phyloP scores from a whole-genome alignment of 2,113 vertebrate species.

The Cnemophilus loriae region DNA sequence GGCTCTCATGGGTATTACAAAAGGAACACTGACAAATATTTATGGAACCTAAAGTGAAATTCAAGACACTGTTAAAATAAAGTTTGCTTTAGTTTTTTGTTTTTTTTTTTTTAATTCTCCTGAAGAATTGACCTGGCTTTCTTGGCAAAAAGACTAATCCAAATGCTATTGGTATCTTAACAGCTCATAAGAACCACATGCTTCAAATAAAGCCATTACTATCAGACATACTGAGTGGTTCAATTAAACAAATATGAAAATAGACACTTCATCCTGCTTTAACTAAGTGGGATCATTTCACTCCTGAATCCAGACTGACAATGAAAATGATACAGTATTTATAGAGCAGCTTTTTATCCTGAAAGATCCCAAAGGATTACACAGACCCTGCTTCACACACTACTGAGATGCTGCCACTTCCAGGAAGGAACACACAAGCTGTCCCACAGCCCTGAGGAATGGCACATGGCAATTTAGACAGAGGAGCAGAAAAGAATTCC shows the following conservation, averaged over 20 bases:
- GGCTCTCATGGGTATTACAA: constrained; percentile 49
- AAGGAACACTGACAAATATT: constrained; percentile 71
- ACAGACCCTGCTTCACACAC: neutral
- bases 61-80: constrained; percentile 72
- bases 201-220: constrained; percentile 57
- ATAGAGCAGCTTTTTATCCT: constrained; percentile 41
- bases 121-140: constrained; percentile 60
- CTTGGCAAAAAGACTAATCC: constrained; percentile 52
- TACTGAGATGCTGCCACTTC: neutral
- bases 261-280: constrained; percentile 58
- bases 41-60: constrained; percentile 72
- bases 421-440: neutral
- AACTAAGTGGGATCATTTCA: constrained; percentile 45
- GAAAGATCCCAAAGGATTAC: constrained; percentile 5
- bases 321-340: constrained; percentile 29
- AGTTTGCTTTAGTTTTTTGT: constrained; percentile 61
- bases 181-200: constrained; percentile 64
- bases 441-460: neutral
- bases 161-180: constrained; percentile 67
- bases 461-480: neutral
- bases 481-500: neutral
- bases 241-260: constrained; percentile 69
- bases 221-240: constrained; percentile 36
- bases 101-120: neutral
- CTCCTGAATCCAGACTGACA: constrained; percentile 42